Evolutionary conservation across 1,140 invertebrate genomes (phyloP).

Genomic region (Dermatophagoides farinae): DNA sequence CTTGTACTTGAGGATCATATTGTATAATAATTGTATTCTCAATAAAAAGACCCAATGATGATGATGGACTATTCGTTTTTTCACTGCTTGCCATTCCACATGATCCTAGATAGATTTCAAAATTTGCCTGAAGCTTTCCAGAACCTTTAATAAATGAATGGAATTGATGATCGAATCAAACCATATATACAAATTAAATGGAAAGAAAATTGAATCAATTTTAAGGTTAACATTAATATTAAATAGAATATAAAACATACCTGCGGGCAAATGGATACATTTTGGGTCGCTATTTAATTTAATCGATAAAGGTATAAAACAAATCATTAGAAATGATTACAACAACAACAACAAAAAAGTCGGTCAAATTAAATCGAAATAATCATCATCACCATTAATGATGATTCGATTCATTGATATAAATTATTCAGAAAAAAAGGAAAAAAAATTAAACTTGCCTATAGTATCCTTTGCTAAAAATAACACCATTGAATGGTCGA

Average conservation of each 20-base stretch:
- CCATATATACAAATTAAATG: not conserved
- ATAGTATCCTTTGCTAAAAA: conserved; percentile 71
- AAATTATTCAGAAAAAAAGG: not conserved
- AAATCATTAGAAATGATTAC: not conserved
- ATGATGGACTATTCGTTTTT: not conserved
- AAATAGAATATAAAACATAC: not conserved
- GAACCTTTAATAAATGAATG: conserved; percentile 33
- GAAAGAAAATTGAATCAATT: not conserved
- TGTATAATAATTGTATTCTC: conserved; percentile 88
- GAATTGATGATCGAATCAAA: not conserved
- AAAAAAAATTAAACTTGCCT: conserved; percentile 28
- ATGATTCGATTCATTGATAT: not conserved
- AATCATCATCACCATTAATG: not conserved
- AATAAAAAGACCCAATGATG: conserved; percentile 42
- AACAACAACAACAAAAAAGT: no score
- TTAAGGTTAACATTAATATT: not conserved
- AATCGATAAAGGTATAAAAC: conserved; percentile 43
- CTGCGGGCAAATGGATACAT: conserved; percentile 67
- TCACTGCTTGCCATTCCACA: conserved; percentile 20
- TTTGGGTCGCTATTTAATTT: conserved; percentile 69
- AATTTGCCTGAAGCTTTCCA: conserved; percentile 66
- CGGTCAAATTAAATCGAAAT: no score
- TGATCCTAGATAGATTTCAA: conserved; percentile 63
- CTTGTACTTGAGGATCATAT: conserved; percentile 81
- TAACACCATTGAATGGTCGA: conserved; percentile 81